These are phyloP conservation scores for Epizoanthus stellaris DNA, from an alignment of 92 coral and sea anemone genomes.

Conservation along the genomic window DNA sequence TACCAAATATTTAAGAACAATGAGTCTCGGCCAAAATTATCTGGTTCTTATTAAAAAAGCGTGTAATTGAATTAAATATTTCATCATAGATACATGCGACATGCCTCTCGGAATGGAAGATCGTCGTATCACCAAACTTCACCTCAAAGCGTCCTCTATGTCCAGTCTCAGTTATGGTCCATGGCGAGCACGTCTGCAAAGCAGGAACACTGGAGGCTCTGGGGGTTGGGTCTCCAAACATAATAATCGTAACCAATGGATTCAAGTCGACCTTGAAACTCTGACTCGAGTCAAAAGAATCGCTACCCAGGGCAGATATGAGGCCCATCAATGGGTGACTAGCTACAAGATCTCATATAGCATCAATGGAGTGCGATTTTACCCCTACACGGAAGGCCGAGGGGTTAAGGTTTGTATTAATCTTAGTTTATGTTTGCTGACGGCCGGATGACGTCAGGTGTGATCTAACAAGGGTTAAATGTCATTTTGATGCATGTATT, in stretches of 20 bases:
- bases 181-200: conserved; percentile 85
- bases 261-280: conserved; percentile 77
- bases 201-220: conserved; percentile 52
- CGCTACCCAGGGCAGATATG: conserved; percentile 84
- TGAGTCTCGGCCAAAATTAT: no score
- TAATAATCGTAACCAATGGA: conserved; percentile 78
- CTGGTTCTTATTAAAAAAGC: no score
- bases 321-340: conserved; percentile 84
- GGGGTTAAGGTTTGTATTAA: conserved; percentile 59
- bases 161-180: conserved; percentile 71
- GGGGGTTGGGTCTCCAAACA: conserved; percentile 39
- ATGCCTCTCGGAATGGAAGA: conserved; percentile 89
- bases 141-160: conserved; percentile 82
- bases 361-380: conserved; percentile 61
- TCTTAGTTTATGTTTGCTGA: neutral
- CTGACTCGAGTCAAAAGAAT: conserved; percentile 72
- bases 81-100: conserved; percentile 73
- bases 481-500: no score
- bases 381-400: conserved; percentile 67
- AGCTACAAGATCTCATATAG: conserved; percentile 70
- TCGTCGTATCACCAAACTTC: conserved; percentile 69
- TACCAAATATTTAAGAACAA: no score
- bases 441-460: no score
- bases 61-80: neutral
- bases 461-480: no score